Conservation (phyloP, 1,140 invertebrate genomes). For the Drosophila sulfurigaster region DNA sequence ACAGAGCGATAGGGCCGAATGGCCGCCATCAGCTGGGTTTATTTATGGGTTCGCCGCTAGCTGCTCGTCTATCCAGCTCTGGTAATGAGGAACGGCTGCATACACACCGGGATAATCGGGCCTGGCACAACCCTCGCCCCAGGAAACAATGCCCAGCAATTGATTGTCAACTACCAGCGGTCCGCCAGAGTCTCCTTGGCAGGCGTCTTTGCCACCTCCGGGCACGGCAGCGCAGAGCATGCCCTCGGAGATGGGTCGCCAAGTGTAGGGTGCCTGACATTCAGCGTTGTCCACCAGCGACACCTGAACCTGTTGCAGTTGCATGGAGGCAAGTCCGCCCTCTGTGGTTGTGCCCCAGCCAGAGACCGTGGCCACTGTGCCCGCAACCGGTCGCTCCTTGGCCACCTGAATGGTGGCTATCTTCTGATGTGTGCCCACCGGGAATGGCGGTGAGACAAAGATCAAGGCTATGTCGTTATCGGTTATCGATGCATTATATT, state of each 20-base stretch:
- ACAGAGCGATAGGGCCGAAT: constrained; percentile 29
- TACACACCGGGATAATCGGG: constrained; percentile 88
- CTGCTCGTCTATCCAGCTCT: constrained; percentile 79
- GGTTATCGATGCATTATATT: constrained; percentile 62
- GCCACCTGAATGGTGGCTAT: constrained; percentile 54
- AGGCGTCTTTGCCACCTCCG: constrained; percentile 86
- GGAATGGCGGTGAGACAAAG: constrained; percentile 53
- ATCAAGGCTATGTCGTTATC: constrained; percentile 74
- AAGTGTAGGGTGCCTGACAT: constrained; percentile 77
- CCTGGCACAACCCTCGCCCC: constrained; percentile 89
- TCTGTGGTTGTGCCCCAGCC: constrained; percentile 72
- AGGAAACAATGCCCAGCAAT: constrained; percentile 88
- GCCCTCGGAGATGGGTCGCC: constrained; percentile 86
- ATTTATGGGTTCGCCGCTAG: constrained; percentile 7
- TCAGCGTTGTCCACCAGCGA: constrained; percentile 84
- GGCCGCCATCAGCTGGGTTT: neutral
- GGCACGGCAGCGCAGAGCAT: constrained; percentile 89
- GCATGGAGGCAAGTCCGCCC: constrained; percentile 45
- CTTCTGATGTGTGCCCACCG: constrained; percentile 21
- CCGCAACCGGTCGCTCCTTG: constrained; percentile 25
- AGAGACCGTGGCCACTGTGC: constrained; percentile 52
- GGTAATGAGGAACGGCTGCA: constrained; percentile 86
- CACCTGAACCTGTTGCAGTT: constrained; percentile 59
- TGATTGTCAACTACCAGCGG: constrained; percentile 77
- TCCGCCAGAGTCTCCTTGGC: constrained; percentile 85